Percentiles rank a stretch among this genome's conserved stretches.
Evolutionary conservation across 2,888 invertebrate species (phyloP).

Genomic region (Temnothorax rugatulus): DNA sequence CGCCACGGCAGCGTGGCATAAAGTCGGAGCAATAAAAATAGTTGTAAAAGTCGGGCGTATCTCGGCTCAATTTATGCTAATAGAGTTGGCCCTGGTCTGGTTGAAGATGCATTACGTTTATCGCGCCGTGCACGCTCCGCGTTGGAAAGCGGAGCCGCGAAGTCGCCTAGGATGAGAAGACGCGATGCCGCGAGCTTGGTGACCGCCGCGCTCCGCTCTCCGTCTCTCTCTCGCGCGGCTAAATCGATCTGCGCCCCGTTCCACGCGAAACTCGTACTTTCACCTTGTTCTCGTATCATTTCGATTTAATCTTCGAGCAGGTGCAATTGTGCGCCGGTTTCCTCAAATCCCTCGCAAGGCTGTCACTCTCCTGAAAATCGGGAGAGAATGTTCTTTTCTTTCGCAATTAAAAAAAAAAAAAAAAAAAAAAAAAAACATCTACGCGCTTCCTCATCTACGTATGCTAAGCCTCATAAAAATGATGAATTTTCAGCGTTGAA

Average conservation of each 20-base stretch:
- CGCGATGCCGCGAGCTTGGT: slow-evolving; percentile 15
- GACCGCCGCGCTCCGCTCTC: not conserved
- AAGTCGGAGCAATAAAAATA: slow-evolving; percentile 80
- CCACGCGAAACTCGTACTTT: slow-evolving; percentile 61
- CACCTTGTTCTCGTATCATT: slow-evolving; percentile 24
- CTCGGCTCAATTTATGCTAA: slow-evolving; percentile 82
- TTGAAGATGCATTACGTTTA: slow-evolving; percentile 76
- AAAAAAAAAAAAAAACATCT: not conserved
- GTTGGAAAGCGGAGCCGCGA: slow-evolving; percentile 36
- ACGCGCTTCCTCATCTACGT: no score
- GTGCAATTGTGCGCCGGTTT: slow-evolving; percentile 18
- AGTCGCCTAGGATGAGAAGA: slow-evolving; percentile 34
- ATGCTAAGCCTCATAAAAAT: not conserved
- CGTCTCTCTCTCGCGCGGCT: not conserved
- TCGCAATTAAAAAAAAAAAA: not conserved
- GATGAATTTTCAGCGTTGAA: not conserved
- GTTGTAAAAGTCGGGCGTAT: slow-evolving; percentile 82
- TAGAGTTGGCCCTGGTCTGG: slow-evolving; percentile 74
- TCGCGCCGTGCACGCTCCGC: slow-evolving; percentile 54
- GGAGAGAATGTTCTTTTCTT: not conserved
- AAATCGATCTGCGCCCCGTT: slow-evolving; percentile 36
- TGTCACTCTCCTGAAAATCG: not conserved
- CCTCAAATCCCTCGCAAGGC: not conserved
- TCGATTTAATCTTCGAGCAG: slow-evolving; percentile 14
- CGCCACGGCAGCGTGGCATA: slow-evolving; percentile 69